Evolutionary conservation across 2,888 invertebrate species (phyloP), one percentile per base, ranked within the genome.

Genomic region (Leucozona laternaria): DNA sequence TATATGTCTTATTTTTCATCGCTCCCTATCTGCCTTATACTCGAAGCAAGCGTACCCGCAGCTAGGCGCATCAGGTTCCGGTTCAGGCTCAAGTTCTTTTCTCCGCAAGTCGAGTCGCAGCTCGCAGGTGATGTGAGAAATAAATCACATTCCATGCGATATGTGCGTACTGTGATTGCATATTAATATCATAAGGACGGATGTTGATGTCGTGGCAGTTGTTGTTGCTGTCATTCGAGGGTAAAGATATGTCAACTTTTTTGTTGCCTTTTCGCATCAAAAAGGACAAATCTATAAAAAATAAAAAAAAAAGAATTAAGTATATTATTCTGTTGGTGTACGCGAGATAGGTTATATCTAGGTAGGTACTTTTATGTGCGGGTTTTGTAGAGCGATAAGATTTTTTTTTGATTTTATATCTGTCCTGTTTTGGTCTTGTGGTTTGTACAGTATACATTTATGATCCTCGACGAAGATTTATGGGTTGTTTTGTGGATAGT

Each of bases 101-200:
- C n/a, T n/a, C n/a, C n/a, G n/a, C n/a, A n/a, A n/a, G n/a, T n/a
- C n/a, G n/a, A n/a, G n/a, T n/a, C n/a, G n/a, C n/a, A n/a, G n/a
- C n/a, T n/a, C n/a, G n/a, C 81, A 81, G 86, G 73, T 86, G 86
- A 86, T 86, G 86, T 78, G 86, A 81, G 78, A 86, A 86, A 86
- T 86, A 86, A 86, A 86, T 86, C 86, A 86, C 86, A 86, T 86
- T 86, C 81, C 81, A 86, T 81, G 81, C 86, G 78, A 86, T 81
- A 79, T 77, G 57, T 76, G 75, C 70, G 84, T 73, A 85, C 85
- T 80, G 45, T 45, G 78, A 78, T 78, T 78, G 86, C 86, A 86
- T 86, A 78, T 86, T 86, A 86, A 86, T 86, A 81, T 78, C 53
- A 48, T 71, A 73, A 70, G 81, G 81, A 86, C 86, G 86, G 86